These are phyloP conservation scores for Aegotheles bennettii DNA, from an alignment of 2,113 vertebrate species.

Conservation along the genomic window DNA sequence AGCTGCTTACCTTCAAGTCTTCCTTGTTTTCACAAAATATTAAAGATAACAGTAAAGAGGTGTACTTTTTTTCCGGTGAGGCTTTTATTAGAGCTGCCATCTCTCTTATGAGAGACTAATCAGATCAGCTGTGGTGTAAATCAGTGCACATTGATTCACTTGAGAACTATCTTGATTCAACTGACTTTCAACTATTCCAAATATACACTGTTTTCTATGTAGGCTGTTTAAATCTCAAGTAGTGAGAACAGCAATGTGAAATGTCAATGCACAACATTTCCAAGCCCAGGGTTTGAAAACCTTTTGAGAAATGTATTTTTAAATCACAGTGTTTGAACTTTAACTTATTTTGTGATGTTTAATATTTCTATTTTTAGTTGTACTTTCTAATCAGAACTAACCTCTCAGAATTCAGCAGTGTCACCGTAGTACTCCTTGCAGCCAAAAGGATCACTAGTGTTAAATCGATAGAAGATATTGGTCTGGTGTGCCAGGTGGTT, in stretches of 20 bases:
- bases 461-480: neutral
- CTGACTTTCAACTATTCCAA: constrained; percentile 29
- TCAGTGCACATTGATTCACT: neutral
- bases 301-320: neutral
- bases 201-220: neutral
- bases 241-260: neutral
- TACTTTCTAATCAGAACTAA: neutral
- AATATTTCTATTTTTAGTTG: neutral
- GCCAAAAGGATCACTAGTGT: neutral
- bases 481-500: neutral
- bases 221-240: neutral
- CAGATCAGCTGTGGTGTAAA: constrained; percentile 22
- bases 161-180: constrained; percentile 5
- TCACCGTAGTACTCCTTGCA: rapidly evolving
- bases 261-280: neutral
- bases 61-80: neutral
- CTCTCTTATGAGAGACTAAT: constrained; percentile 33
- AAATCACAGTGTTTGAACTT: neutral
- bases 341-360: neutral
- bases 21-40: constrained; percentile 56
- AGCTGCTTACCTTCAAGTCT: constrained; percentile 13
- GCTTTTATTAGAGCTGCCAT: neutral
- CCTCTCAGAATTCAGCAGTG: neutral
- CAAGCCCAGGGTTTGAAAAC: neutral
- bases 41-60: constrained; percentile 30